Conservation (phyloP, 2,113 vertebrate genomes). For the Diglossa brunneiventris region DNA sequence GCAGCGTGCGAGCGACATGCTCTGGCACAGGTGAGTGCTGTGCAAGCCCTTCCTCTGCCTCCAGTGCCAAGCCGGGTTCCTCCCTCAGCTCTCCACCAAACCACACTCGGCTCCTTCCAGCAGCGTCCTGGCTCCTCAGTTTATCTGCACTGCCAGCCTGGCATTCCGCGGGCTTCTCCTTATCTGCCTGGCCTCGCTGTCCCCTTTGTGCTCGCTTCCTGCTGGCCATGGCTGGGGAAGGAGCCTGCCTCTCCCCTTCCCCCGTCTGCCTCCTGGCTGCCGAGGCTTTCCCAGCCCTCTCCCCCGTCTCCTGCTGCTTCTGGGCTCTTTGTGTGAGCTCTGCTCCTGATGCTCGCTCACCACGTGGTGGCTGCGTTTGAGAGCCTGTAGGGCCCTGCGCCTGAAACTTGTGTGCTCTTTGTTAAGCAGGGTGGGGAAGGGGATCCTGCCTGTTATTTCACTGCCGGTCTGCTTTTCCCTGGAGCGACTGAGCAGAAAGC, state of each 20-base stretch:
- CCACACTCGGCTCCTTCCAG: not conserved
- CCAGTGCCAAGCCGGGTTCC: not conserved
- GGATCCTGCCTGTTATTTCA: not conserved
- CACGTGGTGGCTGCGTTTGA: slow-evolving; percentile 40
- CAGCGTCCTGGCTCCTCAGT: not conserved
- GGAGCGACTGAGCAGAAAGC: not conserved
- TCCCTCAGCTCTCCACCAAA: not conserved
- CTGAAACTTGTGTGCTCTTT: slow-evolving; percentile 34
- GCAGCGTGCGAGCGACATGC: not conserved
- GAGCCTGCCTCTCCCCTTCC: not conserved
- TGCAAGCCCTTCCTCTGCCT: not conserved
- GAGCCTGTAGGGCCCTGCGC: not conserved
- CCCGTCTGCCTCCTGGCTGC: not conserved
- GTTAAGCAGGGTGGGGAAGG: not conserved
- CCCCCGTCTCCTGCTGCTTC: not conserved
- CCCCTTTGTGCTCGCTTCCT: not conserved
- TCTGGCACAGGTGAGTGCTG: not conserved
- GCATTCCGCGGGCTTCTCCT: not conserved
- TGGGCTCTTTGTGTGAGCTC: slow-evolving; percentile 46
- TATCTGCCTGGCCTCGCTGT: not conserved
- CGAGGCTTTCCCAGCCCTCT: not conserved
- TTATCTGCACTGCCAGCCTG: not conserved
- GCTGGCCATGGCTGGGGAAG: not conserved
- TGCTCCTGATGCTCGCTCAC: not conserved
- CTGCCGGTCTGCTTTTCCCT: not conserved